Evolutionary conservation across 92 coral and sea anemone species (phyloP).

Genomic region (Hydrozoanthus gracilis): DNA sequence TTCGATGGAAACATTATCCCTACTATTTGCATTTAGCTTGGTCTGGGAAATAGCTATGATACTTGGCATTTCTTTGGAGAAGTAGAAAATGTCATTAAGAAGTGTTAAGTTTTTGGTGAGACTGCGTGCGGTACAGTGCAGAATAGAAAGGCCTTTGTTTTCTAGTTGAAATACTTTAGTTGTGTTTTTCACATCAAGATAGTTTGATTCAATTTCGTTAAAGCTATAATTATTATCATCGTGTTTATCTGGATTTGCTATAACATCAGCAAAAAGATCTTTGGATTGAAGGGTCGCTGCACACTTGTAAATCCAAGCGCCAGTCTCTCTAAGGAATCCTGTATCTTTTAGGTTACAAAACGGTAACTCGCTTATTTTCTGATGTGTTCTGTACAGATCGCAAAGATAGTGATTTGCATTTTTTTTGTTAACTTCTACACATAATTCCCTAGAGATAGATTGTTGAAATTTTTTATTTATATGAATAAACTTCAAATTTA

Average conservation of each 20-base stretch:
- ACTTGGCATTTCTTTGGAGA: too few relatives aligned
- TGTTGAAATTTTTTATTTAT: neutral
- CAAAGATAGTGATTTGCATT: neutral
- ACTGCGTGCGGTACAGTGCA: too few relatives aligned
- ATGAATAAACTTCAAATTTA: neutral
- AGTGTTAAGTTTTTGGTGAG: too few relatives aligned
- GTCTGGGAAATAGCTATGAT: too few relatives aligned
- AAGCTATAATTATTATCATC: too few relatives aligned
- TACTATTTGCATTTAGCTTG: too few relatives aligned
- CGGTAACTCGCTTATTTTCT: neutral
- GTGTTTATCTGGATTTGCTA: neutral
- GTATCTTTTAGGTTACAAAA: neutral
- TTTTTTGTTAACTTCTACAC: neutral
- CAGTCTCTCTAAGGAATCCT: slow-evolving; percentile 11
- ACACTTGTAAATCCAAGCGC: neutral
- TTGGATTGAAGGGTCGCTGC: neutral
- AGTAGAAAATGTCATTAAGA: slow-evolving; percentile 1
- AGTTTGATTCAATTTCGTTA: neutral
- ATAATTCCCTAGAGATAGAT: neutral
- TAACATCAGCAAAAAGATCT: neutral
- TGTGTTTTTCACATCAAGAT: too few relatives aligned
- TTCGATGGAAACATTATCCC: neutral
- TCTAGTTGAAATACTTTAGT: neutral
- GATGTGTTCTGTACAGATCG: neutral
- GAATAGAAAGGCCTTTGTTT: neutral